phyloP scores from a whole-genome alignment of 2,113 vertebrate species.

The Ceyx margarethae region DNA sequence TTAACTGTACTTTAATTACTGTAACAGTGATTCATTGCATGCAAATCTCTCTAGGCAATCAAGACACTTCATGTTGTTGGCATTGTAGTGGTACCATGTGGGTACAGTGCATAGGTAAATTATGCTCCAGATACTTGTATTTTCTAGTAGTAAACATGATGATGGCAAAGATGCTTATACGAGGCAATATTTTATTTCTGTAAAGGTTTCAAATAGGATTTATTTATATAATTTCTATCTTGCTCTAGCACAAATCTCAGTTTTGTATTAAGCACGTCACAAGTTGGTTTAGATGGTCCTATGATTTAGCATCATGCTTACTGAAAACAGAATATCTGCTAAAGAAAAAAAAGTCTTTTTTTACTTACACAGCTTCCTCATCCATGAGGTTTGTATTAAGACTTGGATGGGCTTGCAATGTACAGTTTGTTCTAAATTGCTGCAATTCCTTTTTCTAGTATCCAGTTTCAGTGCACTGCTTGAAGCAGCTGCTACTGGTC shows the following conservation, averaged over 20 bases:
- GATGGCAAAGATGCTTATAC: not conserved
- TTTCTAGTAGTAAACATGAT: not conserved
- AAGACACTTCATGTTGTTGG: slow-evolving; percentile 14
- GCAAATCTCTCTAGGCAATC: not conserved
- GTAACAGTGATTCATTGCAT: not conserved
- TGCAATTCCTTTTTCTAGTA: slow-evolving; percentile 63
- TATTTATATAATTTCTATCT: not conserved
- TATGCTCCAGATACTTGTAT: not conserved
- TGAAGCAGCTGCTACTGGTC: slow-evolving; percentile 67
- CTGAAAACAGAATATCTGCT: slow-evolving; percentile 13
- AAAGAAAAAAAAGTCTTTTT: not conserved
- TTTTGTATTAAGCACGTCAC: not conserved
- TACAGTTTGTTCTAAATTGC: slow-evolving; percentile 55
- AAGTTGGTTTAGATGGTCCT: not conserved
- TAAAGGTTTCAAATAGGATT: not conserved
- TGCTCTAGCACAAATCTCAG: not conserved
- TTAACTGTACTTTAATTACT: slow-evolving; percentile 47
- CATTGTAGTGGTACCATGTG: not conserved
- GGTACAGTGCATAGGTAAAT: not conserved
- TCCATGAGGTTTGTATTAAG: slow-evolving; percentile 59
- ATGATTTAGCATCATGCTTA: not conserved
- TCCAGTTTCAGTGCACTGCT: slow-evolving; percentile 63
- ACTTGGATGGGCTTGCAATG: slow-evolving; percentile 45
- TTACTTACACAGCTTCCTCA: not conserved
- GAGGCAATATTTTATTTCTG: not conserved